Evolutionary conservation across 2,888 invertebrate genomes (phyloP).

Genomic region (Hypselothyrea guttata): DNA sequence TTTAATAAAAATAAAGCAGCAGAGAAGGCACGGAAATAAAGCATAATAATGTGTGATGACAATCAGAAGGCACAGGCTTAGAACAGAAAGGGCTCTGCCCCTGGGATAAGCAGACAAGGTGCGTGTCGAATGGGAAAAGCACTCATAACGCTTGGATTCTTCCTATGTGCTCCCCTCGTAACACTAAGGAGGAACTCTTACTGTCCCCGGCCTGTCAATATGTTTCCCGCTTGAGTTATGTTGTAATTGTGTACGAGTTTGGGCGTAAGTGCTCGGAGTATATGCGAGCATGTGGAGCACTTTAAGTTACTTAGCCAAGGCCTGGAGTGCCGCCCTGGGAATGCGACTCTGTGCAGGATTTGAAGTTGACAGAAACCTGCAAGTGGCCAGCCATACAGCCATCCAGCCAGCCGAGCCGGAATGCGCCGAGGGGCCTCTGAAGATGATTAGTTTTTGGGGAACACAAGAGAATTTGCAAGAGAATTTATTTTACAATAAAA

Average conservation of each 20-base stretch:
- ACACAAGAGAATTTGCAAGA: slow-evolving; percentile 38
- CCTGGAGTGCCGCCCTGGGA: slow-evolving; percentile 55
- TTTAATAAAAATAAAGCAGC: slow-evolving; percentile 48
- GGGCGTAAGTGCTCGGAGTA: slow-evolving; percentile 20
- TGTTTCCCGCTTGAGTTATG: slow-evolving; percentile 55
- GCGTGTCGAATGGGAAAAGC: slow-evolving; percentile 70
- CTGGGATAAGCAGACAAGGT: slow-evolving; percentile 29
- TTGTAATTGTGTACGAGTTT: slow-evolving; percentile 36
- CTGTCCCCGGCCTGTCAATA: slow-evolving; percentile 57
- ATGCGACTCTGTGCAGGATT: slow-evolving; percentile 32
- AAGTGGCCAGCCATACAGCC: slow-evolving; percentile 70
- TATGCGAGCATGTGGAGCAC: slow-evolving; percentile 35
- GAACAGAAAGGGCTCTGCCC: slow-evolving; percentile 3
- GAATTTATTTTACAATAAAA: slow-evolving; percentile 29
- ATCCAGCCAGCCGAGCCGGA: too few relatives aligned
- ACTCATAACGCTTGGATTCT: slow-evolving; percentile 64
- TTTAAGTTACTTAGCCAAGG: slow-evolving; percentile 61
- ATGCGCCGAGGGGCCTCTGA: slow-evolving; percentile 27
- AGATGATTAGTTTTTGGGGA: slow-evolving; percentile 43
- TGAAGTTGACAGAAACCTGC: slow-evolving; percentile 44
- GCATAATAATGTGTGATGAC: slow-evolving; percentile 71
- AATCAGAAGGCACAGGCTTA: slow-evolving; percentile 36
- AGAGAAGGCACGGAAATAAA: slow-evolving; percentile 63
- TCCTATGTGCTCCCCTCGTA: not conserved
- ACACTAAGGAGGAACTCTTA: too few relatives aligned